Evolutionary conservation across 2,888 invertebrate species (phyloP), one percentile per base, ranked within the genome.

Genomic region (Dinocampus coccinellae): DNA sequence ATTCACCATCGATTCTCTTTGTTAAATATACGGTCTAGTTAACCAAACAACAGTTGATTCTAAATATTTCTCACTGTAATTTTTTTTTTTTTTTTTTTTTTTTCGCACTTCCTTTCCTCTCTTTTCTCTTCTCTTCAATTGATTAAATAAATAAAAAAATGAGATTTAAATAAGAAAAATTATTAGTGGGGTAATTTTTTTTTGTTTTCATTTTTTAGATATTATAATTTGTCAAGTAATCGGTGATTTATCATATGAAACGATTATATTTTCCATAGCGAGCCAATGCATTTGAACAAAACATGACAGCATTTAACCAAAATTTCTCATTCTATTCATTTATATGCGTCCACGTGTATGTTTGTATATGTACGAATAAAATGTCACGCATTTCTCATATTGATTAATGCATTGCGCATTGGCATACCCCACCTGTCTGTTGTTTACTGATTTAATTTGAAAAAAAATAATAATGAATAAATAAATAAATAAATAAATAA

Each of bases 141-240:
- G n/a, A n/a, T n/a, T n/a, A n/a, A n/a, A n/a, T n/a, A n/a, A n/a
- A n/a, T n/a, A n/a, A n/a, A n/a, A n/a, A n/a, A n/a, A n/a, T n/a
- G n/a, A n/a, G n/a, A n/a, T n/a, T n/a, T n/a, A n/a, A n/a, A n/a
- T n/a, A n/a, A n/a, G n/a, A n/a, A n/a, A n/a, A n/a, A n/a, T n/a
- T n/a, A n/a, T n/a, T n/a, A n/a, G n/a, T n/a, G n/a, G n/a, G n/a
- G n/a, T n/a, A n/a, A n/a, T n/a, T n/a, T n/a, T n/a, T n/a, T n/a
- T n/a, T n/a, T n/a, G n/a, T n/a, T n/a, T n/a, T n/a, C n/a, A n/a
- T n/a, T n/a, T n/a, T n/a, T n/a, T n/a, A n/a, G n/a, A n/a, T n/a
- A n/a, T n/a, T n/a, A n/a, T n/a, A n/a, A 73, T 78, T 79, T 73
- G 72, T 79, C 77, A 64, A 64, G 53, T 36, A 64, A 64, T 66